These are phyloP conservation scores for Elaphurus davidianus DNA, from an alignment of 2,113 vertebrate genomes.

Conservation along the genomic window DNA sequence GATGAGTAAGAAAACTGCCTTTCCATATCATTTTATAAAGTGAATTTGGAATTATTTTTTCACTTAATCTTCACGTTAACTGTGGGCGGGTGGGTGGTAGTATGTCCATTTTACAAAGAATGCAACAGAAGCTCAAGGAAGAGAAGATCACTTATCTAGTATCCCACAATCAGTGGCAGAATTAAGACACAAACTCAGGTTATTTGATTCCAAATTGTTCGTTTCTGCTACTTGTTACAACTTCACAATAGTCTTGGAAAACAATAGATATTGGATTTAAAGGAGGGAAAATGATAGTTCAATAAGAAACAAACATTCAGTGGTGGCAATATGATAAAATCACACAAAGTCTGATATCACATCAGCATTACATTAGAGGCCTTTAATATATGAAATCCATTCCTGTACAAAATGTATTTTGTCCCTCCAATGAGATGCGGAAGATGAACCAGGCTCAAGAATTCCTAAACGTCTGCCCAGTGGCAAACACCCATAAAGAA, in stretches of 20 bases:
- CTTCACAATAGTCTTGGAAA: not conserved
- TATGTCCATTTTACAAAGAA: not conserved
- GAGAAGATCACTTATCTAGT: not conserved
- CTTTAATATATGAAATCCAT: conserved; percentile 33
- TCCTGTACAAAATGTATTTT: not conserved
- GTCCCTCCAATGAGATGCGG: not conserved
- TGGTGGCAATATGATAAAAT: conserved; percentile 30
- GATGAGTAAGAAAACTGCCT: not conserved
- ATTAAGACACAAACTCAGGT: not conserved
- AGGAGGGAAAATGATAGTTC: conserved; percentile 17
- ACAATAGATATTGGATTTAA: not conserved
- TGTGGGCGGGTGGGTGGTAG: not conserved
- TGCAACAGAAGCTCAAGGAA: conserved; percentile 10
- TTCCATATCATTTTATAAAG: not conserved
- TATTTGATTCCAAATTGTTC: not conserved
- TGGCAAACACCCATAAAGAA: not conserved
- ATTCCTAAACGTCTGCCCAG: not conserved
- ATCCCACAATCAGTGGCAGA: not conserved
- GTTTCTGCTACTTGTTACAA: not conserved
- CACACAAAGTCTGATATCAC: not conserved
- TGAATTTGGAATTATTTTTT: not conserved
- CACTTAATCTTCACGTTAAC: not conserved
- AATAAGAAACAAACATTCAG: conserved; percentile 15
- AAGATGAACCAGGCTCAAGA: not conserved
- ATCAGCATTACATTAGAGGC: conserved; percentile 13